A percentile compares a stretch with the other conserved stretches of the same genome.
Conservation (phyloP, 2,113 vertebrate species). For the Mystacornis crossleyi region DNA sequence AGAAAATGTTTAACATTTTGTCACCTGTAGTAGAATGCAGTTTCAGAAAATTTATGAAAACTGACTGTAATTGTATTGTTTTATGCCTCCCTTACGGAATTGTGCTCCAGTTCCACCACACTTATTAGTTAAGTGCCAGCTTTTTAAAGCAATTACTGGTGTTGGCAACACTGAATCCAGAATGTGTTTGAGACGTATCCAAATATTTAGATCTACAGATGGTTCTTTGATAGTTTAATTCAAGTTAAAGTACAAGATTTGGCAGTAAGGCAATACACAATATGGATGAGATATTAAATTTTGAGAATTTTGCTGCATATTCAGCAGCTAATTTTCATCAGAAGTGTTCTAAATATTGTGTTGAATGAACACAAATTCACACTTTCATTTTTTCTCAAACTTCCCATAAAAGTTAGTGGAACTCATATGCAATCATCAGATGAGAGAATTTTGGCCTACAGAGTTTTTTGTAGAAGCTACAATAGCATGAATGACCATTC, state of each 20-base stretch:
- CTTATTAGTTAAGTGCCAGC: background rate
- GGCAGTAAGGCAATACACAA: background rate
- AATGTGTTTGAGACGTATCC: background rate
- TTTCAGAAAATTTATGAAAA: background rate
- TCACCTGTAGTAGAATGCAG: background rate
- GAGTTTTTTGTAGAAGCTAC: background rate
- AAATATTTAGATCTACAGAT: conserved; percentile 49
- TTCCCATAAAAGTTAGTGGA: background rate
- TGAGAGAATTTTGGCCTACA: background rate
- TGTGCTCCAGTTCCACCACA: background rate
- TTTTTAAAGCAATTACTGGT: background rate
- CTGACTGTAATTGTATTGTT: background rate
- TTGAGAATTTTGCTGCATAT: background rate
- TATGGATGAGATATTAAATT: background rate
- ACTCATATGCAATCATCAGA: background rate
- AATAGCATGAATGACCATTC: background rate
- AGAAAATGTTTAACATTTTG: background rate
- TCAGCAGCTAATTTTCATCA: background rate
- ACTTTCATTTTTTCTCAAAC: background rate
- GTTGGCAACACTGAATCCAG: background rate
- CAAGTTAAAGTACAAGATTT: background rate
- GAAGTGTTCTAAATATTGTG: background rate
- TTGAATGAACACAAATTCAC: background rate
- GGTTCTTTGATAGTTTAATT: background rate
- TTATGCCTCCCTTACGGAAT: background rate